Evolutionary conservation across 1,140 invertebrate genomes (phyloP).

Genomic region (Atopsyche davidsoni): DNA sequence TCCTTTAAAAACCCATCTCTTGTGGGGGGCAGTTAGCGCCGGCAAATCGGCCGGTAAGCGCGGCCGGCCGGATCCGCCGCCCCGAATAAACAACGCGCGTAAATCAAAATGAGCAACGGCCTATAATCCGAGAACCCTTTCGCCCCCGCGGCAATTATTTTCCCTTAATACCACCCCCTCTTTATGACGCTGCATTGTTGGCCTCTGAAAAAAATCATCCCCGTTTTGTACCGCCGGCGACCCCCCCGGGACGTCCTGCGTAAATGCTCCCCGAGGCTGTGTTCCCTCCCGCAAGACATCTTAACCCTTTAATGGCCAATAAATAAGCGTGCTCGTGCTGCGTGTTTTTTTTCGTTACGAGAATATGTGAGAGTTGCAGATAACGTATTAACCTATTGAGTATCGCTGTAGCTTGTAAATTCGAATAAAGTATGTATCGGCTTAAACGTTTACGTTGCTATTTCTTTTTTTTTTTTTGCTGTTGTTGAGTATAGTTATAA

Average conservation of each 20-base stretch:
- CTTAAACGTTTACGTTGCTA: too few species aligned
- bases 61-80: slow-evolving; percentile 8
- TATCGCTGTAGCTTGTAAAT: not conserved
- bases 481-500: too few species aligned
- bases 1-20: too few species aligned
- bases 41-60: slow-evolving; percentile 7
- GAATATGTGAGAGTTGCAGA: too few species aligned
- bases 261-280: too few species aligned
- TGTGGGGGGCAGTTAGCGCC: too few species aligned
- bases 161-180: slow-evolving; percentile 19
- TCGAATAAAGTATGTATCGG: too few species aligned
- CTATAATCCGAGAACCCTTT: slow-evolving; percentile 30
- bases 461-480: too few species aligned
- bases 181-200: slow-evolving; percentile 19
- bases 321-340: too few species aligned
- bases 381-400: not conserved
- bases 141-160: slow-evolving; percentile 25
- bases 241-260: not conserved
- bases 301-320: too few species aligned
- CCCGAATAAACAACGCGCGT: slow-evolving; percentile 29
- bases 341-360: too few species aligned
- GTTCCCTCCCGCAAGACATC: too few species aligned
- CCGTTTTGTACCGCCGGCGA: not conserved
- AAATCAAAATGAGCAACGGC: slow-evolving; percentile 30
- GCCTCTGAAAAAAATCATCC: not conserved